Evolutionary conservation across 2,797 vertebrate species (phyloP), one percentile per base, ranked within the genome.

Genomic region (Microcaecilia unicolor): DNA sequence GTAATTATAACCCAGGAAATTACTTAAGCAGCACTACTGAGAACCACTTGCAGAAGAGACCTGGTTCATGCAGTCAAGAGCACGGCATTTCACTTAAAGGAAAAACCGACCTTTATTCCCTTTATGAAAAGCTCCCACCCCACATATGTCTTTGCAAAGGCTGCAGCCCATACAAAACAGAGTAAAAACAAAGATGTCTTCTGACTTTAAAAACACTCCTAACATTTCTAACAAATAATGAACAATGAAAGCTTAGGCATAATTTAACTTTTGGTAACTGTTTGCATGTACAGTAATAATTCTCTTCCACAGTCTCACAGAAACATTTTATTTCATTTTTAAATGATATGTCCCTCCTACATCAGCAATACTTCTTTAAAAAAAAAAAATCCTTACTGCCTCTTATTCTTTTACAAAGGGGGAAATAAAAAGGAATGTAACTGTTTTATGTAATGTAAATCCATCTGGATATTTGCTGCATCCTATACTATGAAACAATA

Each of bases 391-490:
- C n/a, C n/a, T n/a, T n/a, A n/a, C n/a, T n/a, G n/a, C n/a, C n/a
- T n/a, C n/a, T n/a, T n/a, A n/a, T n/a, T n/a, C n/a, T n/a, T n/a
- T n/a, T n/a, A 79, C 74, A 37, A 61, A 55, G 48, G 50, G 72
- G 60, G 68, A 80, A 81, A 82, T 77, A 76, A 81, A 78, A 79
- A 79, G 70, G 84, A 83, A 82, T 55, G 60, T 71, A 76, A 71
- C 62, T 67, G 67, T 76, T 80, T 78, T 72, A 74, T 78, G 76
- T 78, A 74, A 81, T 80, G 72, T 67, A 81, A 81, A 88, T 73
- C 70, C 74, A 80, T 87, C 80, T 83, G 66, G 78, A 81, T 74
- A 62, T 77, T 75, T 83, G 71, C 73, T 72, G 65, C 54, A 58
- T 67, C 68, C 70, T 67, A 65, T 77, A 66, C 59, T 69, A 71